These are phyloP conservation scores for Drosophila mercatorum DNA, from an alignment of 2,888 invertebrate genomes.

Conservation along the genomic window DNA sequence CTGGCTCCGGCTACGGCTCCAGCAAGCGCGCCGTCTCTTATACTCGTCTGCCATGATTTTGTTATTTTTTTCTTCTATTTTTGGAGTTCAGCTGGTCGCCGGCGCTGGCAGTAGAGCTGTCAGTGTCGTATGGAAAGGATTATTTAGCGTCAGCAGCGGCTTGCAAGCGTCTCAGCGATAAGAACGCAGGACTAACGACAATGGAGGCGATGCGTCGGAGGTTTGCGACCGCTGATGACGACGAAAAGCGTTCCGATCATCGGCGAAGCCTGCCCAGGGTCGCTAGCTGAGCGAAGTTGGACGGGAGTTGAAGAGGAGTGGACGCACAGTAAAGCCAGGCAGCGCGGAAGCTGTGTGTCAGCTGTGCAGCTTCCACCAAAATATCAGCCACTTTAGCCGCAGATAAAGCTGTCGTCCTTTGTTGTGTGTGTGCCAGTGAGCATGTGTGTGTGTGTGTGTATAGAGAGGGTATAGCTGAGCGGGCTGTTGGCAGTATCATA, in stretches of 20 bases:
- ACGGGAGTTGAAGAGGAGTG: background rate
- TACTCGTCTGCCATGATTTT: conserved; percentile 29
- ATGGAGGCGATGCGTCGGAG: conserved; percentile 50
- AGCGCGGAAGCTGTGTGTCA: conserved; percentile 52
- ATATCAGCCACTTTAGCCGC: conserved; percentile 74
- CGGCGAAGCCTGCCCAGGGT: conserved; percentile 8
- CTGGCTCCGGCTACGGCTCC: conserved; percentile 27
- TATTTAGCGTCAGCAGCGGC: conserved; percentile 81
- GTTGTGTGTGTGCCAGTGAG: conserved; percentile 15
- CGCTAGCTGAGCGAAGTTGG: background rate
- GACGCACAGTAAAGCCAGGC: conserved; percentile 3
- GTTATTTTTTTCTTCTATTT: conserved; percentile 16
- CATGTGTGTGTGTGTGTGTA: background rate
- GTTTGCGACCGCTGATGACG: conserved; percentile 62
- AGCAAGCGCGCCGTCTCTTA: background rate
- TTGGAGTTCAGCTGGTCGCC: conserved; percentile 34
- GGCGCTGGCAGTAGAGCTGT: conserved; percentile 51
- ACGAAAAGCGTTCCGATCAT: conserved; percentile 70
- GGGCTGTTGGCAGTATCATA: conserved; percentile 49
- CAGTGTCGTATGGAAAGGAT: conserved; percentile 76
- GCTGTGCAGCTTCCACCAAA: conserved; percentile 59
- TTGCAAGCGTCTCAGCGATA: conserved; percentile 77
- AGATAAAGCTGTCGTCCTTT: conserved; percentile 73
- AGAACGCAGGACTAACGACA: conserved; percentile 68
- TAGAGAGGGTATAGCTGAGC: background rate